Evolutionary conservation across 2,888 invertebrate genomes (phyloP), one percentile per base, ranked within the genome.

Genomic region (Pollenia labialis): DNA sequence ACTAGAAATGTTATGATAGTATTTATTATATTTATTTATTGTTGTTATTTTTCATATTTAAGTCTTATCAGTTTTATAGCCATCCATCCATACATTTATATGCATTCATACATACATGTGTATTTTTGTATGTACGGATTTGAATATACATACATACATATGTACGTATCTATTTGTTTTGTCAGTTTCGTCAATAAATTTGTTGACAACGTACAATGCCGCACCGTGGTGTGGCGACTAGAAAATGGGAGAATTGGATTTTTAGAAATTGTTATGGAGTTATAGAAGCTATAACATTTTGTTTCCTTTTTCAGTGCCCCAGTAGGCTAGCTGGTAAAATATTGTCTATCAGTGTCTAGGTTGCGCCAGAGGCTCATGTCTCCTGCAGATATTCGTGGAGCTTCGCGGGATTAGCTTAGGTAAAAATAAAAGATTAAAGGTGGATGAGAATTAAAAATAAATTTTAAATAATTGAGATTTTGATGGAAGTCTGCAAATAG

Each of bases 1-100:
- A 74, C 74, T 69, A 48, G 56, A 66, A 81, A 72, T 87, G 60
- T 81, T 72, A 62, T 87, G 60, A 84, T 87, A 77, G 72, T 77
- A 84, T 72, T 52, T 16, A 14, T 42, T 32, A 14, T 32, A 58
- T 40, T 44, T 80, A 81, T 86, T 76, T 77, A 86, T 86, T 83
- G 52, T 80, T 80, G 71, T 58, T 76, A 66, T 85, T 62, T 77
- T 87, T 56, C 56, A 58, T 72, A 81, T 87, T 76, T 62, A 75
- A 76, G 56, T 74, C 87, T 87, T 87, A 87, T 87, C 87, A 87
- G 84, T 87, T 84, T 74, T 77, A 77, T 77, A 84, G 62, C 84
- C 87, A 84, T 81, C 74, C 84, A 81, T 56, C 48, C 68, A 46
- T 68, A 46, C 48, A 72, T 11, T 48, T 23, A 48, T 8, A 23